Conservation (phyloP, 2,797 vertebrate genomes). For the Bovichtus diacanthus region DNA sequence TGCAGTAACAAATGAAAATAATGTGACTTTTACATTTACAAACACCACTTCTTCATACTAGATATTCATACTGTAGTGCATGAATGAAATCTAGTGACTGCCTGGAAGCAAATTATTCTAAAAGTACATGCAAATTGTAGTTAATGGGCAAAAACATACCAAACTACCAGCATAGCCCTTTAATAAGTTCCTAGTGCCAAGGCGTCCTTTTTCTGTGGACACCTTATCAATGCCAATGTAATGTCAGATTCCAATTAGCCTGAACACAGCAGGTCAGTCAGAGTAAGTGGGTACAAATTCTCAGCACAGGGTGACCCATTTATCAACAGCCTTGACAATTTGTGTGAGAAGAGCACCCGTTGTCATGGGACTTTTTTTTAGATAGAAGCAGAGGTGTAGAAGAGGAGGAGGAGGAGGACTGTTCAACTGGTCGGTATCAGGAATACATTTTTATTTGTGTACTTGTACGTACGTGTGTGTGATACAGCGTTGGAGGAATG, state of each 20-base stretch:
- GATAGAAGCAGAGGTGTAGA: slow-evolving; percentile 16
- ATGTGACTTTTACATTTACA: neutral
- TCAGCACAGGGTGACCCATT: slow-evolving; percentile 62
- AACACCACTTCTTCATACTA: neutral
- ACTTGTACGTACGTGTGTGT: neutral
- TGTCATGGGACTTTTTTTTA: slow-evolving; percentile 43
- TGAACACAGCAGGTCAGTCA: slow-evolving; percentile 43
- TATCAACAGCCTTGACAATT: slow-evolving; percentile 43
- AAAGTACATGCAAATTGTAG: neutral
- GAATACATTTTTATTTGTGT: slow-evolving; percentile 38
- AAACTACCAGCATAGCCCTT: slow-evolving; percentile 1
- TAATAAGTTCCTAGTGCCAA: slow-evolving; percentile 9
- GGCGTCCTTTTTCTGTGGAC: slow-evolving; percentile 6
- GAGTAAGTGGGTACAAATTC: slow-evolving; percentile 39
- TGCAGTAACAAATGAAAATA: neutral
- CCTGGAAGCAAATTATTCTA: neutral
- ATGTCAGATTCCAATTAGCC: slow-evolving; percentile 54
- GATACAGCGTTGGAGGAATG: neutral
- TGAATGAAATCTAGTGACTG: neutral
- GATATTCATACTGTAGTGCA: neutral
- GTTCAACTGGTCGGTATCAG: neutral
- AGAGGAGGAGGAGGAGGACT: neutral
- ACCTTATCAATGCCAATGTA: slow-evolving; percentile 26
- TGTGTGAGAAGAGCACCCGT: slow-evolving; percentile 27
- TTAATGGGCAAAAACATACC: neutral